Evolutionary conservation across 1,140 invertebrate species (phyloP).

Genomic region (Magallana ariakensis): DNA sequence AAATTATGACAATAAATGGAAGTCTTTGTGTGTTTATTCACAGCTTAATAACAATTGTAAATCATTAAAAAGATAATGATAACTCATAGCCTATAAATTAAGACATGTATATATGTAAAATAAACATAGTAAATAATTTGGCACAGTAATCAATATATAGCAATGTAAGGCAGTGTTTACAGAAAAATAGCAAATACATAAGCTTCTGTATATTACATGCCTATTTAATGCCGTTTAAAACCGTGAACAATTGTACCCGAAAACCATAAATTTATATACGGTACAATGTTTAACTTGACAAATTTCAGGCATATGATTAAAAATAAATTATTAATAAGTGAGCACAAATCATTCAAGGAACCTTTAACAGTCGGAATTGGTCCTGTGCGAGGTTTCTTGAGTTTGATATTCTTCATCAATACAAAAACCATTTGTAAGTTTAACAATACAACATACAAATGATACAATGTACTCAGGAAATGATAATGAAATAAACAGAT

Average conservation of each 20-base stretch:
- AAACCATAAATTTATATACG: background rate
- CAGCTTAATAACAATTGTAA: constrained; percentile 22
- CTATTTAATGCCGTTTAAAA: background rate
- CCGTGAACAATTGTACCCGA: background rate
- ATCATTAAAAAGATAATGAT: constrained; percentile 4
- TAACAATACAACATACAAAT: no score
- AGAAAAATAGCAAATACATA: constrained; percentile 20
- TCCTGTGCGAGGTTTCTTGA: no score
- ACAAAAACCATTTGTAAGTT: no score
- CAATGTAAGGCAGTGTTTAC: constrained; percentile 21
- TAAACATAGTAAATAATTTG: background rate
- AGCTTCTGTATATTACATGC: constrained; percentile 12
- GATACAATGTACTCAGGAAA: no score
- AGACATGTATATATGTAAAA: background rate
- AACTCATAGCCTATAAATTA: background rate
- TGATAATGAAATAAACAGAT: no score
- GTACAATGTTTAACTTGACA: background rate
- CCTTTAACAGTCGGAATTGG: no score
- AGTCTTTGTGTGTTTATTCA: constrained; percentile 28
- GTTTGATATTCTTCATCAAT: no score
- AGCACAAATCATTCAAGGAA: no score
- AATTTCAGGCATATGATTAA: background rate
- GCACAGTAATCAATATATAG: constrained; percentile 13
- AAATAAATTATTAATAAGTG: no score
- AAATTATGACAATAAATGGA: constrained; percentile 30